Conservation (phyloP, 92 coral and sea anemone genomes). For the Montipora capitata region DNA sequence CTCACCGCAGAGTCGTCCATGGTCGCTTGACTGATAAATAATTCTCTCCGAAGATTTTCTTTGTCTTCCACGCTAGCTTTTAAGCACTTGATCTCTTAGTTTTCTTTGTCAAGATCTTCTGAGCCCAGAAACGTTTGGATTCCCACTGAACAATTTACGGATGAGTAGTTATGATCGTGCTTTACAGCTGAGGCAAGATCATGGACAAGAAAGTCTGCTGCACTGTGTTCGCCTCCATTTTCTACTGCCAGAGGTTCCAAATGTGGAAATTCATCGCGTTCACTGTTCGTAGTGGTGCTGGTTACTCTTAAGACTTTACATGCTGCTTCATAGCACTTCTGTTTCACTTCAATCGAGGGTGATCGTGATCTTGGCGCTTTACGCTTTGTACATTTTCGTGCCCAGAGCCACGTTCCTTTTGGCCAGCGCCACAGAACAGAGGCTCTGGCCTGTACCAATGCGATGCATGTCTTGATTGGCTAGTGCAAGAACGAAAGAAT, state of each 20-base stretch:
- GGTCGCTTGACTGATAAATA: constrained; percentile 11
- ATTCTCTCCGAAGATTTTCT: constrained; percentile 8
- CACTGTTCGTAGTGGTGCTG: no score
- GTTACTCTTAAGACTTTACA: no score
- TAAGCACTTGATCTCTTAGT: constrained; percentile 8
- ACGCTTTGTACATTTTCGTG: not conserved
- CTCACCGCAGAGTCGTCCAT: constrained; percentile 20
- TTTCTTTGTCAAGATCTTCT: constrained; percentile 10
- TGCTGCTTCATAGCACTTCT: not conserved
- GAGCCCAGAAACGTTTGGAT: not conserved
- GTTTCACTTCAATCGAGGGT: not conserved
- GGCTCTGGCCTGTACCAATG: no score
- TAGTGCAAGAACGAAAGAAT: no score
- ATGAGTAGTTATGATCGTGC: not conserved
- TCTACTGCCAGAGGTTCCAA: no score
- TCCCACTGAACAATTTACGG: constrained; percentile 3
- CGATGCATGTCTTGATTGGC: no score
- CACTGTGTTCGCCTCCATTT: no score
- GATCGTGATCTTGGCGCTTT: constrained; percentile 15
- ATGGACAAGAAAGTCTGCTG: no score
- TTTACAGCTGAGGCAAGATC: not conserved
- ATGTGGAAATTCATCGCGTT: no score
- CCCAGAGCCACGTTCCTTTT: no score
- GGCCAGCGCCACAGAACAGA: no score
- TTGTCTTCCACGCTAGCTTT: constrained; percentile 9